These are phyloP conservation scores for Theristus sp. DNA, from an alignment of 2,888 invertebrate species.

Conservation along the genomic window DNA sequence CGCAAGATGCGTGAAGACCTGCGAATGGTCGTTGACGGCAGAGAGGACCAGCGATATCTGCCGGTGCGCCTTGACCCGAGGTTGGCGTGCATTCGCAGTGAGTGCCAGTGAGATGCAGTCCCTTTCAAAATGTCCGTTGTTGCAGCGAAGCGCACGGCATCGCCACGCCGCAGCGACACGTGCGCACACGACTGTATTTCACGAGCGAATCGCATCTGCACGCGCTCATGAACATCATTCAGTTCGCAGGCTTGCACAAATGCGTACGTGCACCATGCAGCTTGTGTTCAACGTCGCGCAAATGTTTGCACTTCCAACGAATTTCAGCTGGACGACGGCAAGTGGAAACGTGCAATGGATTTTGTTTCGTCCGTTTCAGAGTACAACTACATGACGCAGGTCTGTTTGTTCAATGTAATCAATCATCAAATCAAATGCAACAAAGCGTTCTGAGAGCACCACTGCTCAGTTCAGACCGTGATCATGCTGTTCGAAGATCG, in stretches of 20 bases:
- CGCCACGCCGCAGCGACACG: slow-evolving; percentile 92
- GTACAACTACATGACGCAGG: slow-evolving; percentile 96
- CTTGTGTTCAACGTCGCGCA: too few species aligned
- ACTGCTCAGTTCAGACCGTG: slow-evolving; percentile 47
- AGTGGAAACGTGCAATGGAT: slow-evolving; percentile 96
- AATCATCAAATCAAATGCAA: too few species aligned
- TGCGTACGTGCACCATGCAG: neutral
- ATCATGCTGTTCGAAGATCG: slow-evolving; percentile 99
- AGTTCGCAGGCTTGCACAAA: slow-evolving; percentile 32
- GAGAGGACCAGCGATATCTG: slow-evolving; percentile 63
- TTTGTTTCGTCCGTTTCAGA: slow-evolving; percentile 93
- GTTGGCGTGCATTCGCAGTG: too few species aligned
- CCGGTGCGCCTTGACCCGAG: slow-evolving; percentile 87
- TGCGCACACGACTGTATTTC: slow-evolving; percentile 88
- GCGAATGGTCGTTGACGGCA: slow-evolving; percentile 63
- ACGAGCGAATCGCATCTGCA: slow-evolving; percentile 98
- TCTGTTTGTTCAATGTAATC: slow-evolving; percentile 30
- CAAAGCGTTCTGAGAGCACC: slow-evolving; percentile 28
- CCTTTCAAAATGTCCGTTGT: too few species aligned
- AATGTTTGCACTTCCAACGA: too few species aligned
- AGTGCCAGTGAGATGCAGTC: too few species aligned
- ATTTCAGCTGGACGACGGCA: slow-evolving; percentile 59
- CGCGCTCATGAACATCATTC: slow-evolving; percentile 77
- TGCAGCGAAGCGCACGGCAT: too few species aligned
- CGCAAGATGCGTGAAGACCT: slow-evolving; percentile 86